Evolutionary conservation across 2,113 vertebrate species (phyloP).

Genomic region (Morone chrysops): DNA sequence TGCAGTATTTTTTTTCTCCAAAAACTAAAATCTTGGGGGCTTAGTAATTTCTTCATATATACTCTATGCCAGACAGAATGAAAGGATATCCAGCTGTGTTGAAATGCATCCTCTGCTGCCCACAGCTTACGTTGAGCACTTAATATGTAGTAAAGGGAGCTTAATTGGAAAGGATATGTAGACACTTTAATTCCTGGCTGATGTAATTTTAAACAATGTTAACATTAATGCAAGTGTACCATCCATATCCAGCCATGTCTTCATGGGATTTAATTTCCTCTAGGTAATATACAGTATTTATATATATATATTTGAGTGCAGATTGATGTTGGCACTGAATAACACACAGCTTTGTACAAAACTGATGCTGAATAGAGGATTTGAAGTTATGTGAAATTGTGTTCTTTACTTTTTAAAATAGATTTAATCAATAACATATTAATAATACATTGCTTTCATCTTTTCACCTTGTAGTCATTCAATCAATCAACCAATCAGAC

Average conservation of each 20-base stretch:
- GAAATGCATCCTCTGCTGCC: constrained; percentile 62
- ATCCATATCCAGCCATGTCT: constrained; percentile 63
- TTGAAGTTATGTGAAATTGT: background rate
- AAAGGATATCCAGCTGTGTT: constrained; percentile 61
- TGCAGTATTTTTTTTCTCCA: constrained; percentile 39
- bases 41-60: constrained; percentile 68
- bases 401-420: constrained; percentile 21
- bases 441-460: background rate
- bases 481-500: no score
- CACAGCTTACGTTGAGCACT: constrained; percentile 66
- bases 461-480: background rate
- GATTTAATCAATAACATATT: background rate
- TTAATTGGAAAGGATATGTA: constrained; percentile 71
- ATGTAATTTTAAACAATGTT: constrained; percentile 73
- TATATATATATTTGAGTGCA: constrained; percentile 42
- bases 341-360: background rate
- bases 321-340: constrained; percentile 20
- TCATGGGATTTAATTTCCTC: constrained; percentile 67
- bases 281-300: constrained; percentile 19
- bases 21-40: constrained; percentile 68
- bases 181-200: constrained; percentile 58
- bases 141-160: constrained; percentile 69
- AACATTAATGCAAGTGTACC: constrained; percentile 72
- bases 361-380: constrained; percentile 7
- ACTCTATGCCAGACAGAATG: constrained; percentile 61